These are phyloP conservation scores for Ligdia adustata DNA, from an alignment of 2,888 invertebrate species.

Conservation along the genomic window DNA sequence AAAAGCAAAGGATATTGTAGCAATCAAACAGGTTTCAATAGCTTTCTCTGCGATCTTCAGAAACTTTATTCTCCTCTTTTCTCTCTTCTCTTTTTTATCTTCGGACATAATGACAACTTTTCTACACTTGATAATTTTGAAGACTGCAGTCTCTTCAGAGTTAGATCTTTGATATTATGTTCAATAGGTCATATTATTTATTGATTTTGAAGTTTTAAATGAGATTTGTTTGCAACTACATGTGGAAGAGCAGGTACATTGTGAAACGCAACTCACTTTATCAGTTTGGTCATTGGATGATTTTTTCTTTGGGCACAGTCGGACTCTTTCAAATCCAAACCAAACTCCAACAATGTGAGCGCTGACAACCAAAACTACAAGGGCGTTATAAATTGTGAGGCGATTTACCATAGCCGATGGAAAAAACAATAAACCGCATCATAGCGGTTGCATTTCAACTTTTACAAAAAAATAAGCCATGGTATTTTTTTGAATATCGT, in stretches of 20 bases:
- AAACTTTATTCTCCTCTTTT: constrained; percentile 46
- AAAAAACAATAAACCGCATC: constrained; percentile 38
- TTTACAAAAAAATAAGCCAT: constrained; percentile 46
- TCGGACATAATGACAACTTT: too few relatives aligned
- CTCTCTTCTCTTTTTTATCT: constrained; percentile 45
- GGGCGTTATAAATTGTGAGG: constrained; percentile 45
- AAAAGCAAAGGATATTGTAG: constrained; percentile 61
- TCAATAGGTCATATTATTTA: too few relatives aligned
- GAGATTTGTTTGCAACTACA: constrained; percentile 49
- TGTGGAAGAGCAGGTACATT: constrained; percentile 46
- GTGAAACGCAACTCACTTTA: constrained; percentile 39
- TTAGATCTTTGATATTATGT: too few relatives aligned
- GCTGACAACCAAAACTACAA: constrained; percentile 50
- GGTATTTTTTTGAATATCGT: constrained; percentile 33
- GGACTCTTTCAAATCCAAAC: constrained; percentile 45
- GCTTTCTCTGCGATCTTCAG: constrained; percentile 54
- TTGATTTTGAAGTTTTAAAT: too few relatives aligned
- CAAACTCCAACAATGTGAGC: constrained; percentile 54
- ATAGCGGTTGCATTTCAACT: constrained; percentile 52
- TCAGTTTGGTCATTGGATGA: constrained; percentile 41
- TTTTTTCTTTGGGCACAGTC: constrained; percentile 21
- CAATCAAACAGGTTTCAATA: constrained; percentile 55
- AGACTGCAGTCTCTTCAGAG: too few relatives aligned
- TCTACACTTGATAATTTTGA: too few relatives aligned
- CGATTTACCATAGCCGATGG: constrained; percentile 58